Conservation (phyloP, 2,113 vertebrate genomes). For the Petroica traversi region DNA sequence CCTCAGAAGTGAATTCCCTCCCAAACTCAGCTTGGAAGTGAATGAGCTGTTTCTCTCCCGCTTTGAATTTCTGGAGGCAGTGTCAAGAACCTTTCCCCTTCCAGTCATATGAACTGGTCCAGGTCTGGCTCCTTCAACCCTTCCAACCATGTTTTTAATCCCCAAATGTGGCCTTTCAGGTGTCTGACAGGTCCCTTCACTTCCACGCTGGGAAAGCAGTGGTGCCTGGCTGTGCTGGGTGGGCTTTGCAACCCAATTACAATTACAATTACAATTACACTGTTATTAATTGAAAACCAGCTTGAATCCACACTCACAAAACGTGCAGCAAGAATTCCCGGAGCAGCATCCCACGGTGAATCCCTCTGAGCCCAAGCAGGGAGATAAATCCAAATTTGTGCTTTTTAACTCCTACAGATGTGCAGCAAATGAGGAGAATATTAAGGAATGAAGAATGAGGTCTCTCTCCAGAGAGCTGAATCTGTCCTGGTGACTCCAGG, state of each 20-base stretch:
- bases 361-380: not conserved
- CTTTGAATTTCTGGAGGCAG: not conserved
- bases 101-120: not conserved
- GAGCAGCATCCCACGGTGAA: not conserved
- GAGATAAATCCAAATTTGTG: constrained; percentile 7
- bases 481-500: not conserved
- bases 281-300: not conserved
- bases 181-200: not conserved
- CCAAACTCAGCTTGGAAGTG: not conserved
- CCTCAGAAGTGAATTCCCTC: not conserved
- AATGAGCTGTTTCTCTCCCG: not conserved
- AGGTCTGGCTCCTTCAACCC: not conserved
- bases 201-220: rapidly evolving
- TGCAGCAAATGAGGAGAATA: not conserved
- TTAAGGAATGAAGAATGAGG: not conserved
- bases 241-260: not conserved
- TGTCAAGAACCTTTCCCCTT: not conserved
- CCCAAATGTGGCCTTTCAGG: not conserved
- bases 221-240: not conserved
- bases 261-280: no score
- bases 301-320: not conserved
- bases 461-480: not conserved
- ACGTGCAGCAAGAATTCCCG: not conserved
- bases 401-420: not conserved
- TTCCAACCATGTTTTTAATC: not conserved